Percentiles rank a stretch among this genome's conserved stretches.
Conservation (phyloP, 2,888 invertebrate genomes). For the Pomacea canaliculata region DNA sequence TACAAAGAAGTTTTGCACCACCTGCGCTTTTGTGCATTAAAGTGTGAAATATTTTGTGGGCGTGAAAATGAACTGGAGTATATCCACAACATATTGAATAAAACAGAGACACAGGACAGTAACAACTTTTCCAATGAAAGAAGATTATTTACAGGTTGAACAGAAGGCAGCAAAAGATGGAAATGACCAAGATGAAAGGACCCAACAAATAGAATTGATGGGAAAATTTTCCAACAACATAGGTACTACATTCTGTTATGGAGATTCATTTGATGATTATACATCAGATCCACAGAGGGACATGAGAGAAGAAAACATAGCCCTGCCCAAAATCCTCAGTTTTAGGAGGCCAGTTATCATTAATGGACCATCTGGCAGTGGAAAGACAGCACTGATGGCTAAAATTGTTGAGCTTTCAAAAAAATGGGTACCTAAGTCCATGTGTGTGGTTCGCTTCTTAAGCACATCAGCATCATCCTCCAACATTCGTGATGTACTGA, state of each 20-base stretch:
- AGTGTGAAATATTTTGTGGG: conserved; percentile 48
- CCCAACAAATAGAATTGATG: conserved; percentile 5
- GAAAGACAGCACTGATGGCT: conserved; percentile 61
- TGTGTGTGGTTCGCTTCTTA: conserved; percentile 51
- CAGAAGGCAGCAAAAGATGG: conserved; percentile 1
- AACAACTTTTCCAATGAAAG: neutral
- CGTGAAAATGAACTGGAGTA: conserved; percentile 39
- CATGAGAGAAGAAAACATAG: conserved; percentile 22
- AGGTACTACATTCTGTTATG: conserved; percentile 5
- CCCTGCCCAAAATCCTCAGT: neutral
- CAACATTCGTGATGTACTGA: conserved; percentile 43
- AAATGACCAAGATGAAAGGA: conserved; percentile 11
- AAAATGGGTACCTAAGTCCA: conserved; percentile 46
- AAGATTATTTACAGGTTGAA: conserved; percentile 3
- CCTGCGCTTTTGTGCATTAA: conserved; percentile 39
- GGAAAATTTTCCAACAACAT: conserved; percentile 11
- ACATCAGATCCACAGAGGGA: neutral
- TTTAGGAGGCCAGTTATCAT: conserved; percentile 28
- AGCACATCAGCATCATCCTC: conserved; percentile 52
- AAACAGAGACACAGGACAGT: neutral
- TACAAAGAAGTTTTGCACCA: conserved; percentile 53
- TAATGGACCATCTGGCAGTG: conserved; percentile 56
- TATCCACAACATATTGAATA: conserved; percentile 21
- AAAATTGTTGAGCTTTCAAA: conserved; percentile 41
- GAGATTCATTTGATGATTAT: conserved; percentile 6